Base-by-base conservation (phyloP, 1,140 invertebrate species). In the Thaumetopoea pityocampa region DNA sequence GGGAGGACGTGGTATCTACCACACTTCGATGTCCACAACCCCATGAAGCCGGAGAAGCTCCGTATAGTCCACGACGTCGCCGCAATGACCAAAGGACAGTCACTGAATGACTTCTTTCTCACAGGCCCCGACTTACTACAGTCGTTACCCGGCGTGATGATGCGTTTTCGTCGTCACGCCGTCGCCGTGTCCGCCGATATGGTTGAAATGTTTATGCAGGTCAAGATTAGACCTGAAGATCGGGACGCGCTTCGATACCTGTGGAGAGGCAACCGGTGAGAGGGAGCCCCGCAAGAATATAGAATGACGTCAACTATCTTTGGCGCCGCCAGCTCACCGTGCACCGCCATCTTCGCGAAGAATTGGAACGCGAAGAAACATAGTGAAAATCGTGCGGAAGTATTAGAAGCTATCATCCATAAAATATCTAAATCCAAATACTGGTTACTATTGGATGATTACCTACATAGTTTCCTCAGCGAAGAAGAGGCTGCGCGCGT, bases 401-500 rank as follows among this genome's bases (percentile, higher is more conserved):
- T 70, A 0, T 51, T 40, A 0, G 23, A 28, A 0, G 61, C 66
- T 0, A 61, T 78, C n/a, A n/a, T n/a, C n/a, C n/a, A n/a, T n/a
- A n/a, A n/a, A n/a, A n/a, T n/a, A n/a, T n/a, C n/a, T n/a, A n/a
- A n/a, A n/a, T n/a, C n/a, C n/a, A n/a, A n/a, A n/a, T n/a, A n/a
- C n/a, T n/a, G n/a, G n/a, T n/a, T n/a, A 1, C 10, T 41, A n/a
- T 64, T 76, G 42, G 74, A 81, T 19, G 68, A 83, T 27, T 79
- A 67, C 9, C 2, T 63, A 0, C 38, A 47, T 5, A 58, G 47
- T 7, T 36, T 51, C 3, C 4, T 6, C 0, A 35, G 3, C 5
- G 3, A 18, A 1, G 22, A 48, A 7, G 15, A 35, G 2, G 40
- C 53, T 0, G 7, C 16, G 19, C 0, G 32, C 35, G 15, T 64